phyloP scores from a whole-genome alignment of 2,113 vertebrate genomes.

The Candoia aspera region DNA sequence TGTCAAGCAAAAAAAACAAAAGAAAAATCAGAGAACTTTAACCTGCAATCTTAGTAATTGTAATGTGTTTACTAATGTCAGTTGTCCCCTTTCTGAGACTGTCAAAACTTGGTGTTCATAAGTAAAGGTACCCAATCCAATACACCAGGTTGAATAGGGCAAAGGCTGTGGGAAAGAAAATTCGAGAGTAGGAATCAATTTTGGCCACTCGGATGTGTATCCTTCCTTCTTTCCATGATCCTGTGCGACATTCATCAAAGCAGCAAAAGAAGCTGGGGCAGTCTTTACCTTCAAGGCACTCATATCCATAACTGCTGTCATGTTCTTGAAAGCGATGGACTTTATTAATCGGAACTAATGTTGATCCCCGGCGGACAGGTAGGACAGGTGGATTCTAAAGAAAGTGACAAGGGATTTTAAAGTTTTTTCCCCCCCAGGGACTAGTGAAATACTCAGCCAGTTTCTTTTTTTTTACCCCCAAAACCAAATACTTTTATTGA shows the following conservation, averaged over 20 bases:
- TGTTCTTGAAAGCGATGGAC: slow-evolving; percentile 83
- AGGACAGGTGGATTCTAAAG: slow-evolving; percentile 77
- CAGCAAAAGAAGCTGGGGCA: slow-evolving; percentile 96
- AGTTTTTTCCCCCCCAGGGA: fast-evolving
- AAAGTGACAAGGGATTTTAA: not conserved
- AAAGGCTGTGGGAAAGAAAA: slow-evolving; percentile 97
- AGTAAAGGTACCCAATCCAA: slow-evolving; percentile 95
- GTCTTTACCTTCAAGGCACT: slow-evolving; percentile 95
- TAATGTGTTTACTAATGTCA: slow-evolving; percentile 17
- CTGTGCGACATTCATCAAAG: slow-evolving; percentile 93
- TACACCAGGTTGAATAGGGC: slow-evolving; percentile 95
- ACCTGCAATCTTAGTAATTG: slow-evolving; percentile 35
- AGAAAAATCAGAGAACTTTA: slow-evolving; percentile 40
- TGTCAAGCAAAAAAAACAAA: slow-evolving; percentile 32
- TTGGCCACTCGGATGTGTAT: slow-evolving; percentile 95
- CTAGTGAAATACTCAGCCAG: not conserved
- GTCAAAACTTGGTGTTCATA: slow-evolving; percentile 73
- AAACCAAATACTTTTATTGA: too few species aligned
- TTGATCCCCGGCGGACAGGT: slow-evolving; percentile 84
- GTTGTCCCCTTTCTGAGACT: slow-evolving; percentile 51
- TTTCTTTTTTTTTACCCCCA: too few species aligned
- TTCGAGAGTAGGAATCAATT: slow-evolving; percentile 93
- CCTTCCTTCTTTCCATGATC: slow-evolving; percentile 91
- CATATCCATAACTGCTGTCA: slow-evolving; percentile 84
- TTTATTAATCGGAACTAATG: slow-evolving; percentile 90